Percentiles rank a stretch among this genome's conserved stretches.
Evolutionary conservation across 2,113 vertebrate genomes (phyloP).

Genomic region (Siniperca chuatsi): DNA sequence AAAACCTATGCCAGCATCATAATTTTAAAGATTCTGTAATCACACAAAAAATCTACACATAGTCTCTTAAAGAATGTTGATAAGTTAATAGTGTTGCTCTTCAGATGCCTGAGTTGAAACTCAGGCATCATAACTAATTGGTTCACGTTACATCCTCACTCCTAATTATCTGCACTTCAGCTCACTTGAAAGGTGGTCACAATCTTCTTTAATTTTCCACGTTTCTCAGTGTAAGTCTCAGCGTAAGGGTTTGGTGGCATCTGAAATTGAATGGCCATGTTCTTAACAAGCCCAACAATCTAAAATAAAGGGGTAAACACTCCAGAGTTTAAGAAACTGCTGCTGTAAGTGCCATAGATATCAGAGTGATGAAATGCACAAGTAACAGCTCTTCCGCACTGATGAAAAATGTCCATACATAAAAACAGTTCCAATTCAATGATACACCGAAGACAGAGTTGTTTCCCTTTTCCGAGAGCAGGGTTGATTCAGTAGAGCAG

Average conservation of each 20-base stretch:
- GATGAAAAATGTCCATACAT: conserved; percentile 55
- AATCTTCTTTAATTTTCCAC: conserved; percentile 4
- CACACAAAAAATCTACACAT: neutral
- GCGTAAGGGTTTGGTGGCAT: neutral
- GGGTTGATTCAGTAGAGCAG: conserved; percentile 72
- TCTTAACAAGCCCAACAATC: conserved; percentile 19
- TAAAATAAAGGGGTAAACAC: conserved; percentile 41
- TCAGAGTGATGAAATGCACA: conserved; percentile 52
- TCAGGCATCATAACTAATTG: neutral
- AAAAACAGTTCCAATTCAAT: conserved; percentile 63
- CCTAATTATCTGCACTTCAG: conserved; percentile 30
- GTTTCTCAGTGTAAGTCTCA: neutral
- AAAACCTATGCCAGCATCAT: neutral
- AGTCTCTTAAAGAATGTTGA: neutral
- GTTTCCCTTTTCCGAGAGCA: conserved; percentile 41
- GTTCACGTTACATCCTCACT: neutral
- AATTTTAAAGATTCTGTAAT: neutral
- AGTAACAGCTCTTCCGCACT: conserved; percentile 41
- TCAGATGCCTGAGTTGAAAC: neutral
- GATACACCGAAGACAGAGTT: conserved; percentile 58
- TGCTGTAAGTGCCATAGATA: conserved; percentile 26
- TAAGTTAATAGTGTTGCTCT: neutral
- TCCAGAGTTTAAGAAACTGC: conserved; percentile 15
- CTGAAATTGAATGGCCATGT: conserved; percentile 28
- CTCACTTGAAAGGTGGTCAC: conserved; percentile 20